These are phyloP conservation scores for Criorhina ranunculi DNA, from an alignment of 2,888 invertebrate species.

Conservation along the genomic window DNA sequence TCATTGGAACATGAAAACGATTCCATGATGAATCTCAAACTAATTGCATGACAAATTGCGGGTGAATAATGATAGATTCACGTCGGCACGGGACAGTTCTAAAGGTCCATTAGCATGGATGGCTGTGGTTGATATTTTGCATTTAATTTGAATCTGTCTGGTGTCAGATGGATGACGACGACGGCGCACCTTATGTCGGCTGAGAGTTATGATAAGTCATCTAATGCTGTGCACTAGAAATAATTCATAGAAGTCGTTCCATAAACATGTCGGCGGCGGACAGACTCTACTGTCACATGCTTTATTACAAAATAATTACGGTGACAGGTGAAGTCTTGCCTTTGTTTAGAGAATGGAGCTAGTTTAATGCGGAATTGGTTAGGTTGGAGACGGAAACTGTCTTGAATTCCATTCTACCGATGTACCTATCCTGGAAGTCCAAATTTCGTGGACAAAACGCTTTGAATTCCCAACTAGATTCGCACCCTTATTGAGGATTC, in stretches of 20 bases:
- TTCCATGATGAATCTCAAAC: slow-evolving; percentile 34
- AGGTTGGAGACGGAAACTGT: no score
- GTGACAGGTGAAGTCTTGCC: slow-evolving; percentile 18
- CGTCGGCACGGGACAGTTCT: neutral
- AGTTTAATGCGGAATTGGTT: no score
- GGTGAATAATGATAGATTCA: slow-evolving; percentile 24
- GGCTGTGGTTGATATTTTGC: slow-evolving; percentile 9
- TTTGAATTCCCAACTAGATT: no score
- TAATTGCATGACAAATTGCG: slow-evolving; percentile 43
- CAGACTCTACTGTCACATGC: slow-evolving; percentile 29
- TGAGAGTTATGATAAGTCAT: neutral
- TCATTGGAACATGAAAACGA: slow-evolving; percentile 1
- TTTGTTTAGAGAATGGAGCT: no score
- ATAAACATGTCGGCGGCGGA: slow-evolving; percentile 28
- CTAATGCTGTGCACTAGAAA: slow-evolving; percentile 19
- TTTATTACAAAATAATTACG: slow-evolving; percentile 46
- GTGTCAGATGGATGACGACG: slow-evolving; percentile 1
- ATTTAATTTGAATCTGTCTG: slow-evolving; percentile 10
- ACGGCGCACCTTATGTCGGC: slow-evolving; percentile 34
- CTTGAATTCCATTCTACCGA: no score
- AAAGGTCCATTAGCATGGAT: slow-evolving; percentile 43
- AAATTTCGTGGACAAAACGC: no score
- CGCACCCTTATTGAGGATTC: no score
- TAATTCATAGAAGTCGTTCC: slow-evolving; percentile 30
- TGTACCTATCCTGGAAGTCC: no score